Conservation (phyloP, 2,797 vertebrate genomes). For the Hipposideros larvatus region DNA sequence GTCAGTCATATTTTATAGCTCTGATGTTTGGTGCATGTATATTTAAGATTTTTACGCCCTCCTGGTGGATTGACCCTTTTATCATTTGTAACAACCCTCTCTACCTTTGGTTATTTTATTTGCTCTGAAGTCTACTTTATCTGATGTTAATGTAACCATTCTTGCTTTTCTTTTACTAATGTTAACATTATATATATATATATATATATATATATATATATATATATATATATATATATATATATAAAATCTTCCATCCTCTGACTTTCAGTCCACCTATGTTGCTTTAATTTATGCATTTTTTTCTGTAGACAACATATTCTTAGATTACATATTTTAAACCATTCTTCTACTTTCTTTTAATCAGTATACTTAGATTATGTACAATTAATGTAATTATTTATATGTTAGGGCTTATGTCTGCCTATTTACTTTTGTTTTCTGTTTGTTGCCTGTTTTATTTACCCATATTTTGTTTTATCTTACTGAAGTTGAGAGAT, state of each 20-base stretch:
- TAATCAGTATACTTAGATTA: slow-evolving; percentile 18
- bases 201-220: too few relatives aligned
- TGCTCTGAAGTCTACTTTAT: neutral
- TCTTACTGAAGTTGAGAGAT: neutral
- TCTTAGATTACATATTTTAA: neutral
- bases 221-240: too few relatives aligned
- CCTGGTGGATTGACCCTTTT: neutral
- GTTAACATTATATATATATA: neutral
- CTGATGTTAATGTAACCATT: neutral
- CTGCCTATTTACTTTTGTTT: neutral
- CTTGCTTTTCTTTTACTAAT: neutral
- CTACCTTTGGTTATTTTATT: neutral
- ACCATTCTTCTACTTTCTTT: neutral
- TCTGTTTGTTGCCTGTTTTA: neutral
- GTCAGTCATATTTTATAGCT: neutral
- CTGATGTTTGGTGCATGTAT: neutral
- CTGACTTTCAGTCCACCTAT: neutral
- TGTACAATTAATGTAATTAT: neutral
- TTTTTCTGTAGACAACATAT: neutral
- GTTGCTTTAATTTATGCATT: neutral
- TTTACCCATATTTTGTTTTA: neutral
- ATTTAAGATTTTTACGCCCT: neutral
- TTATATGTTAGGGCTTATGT: neutral
- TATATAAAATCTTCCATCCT: neutral
- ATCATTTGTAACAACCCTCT: neutral